Conservation (phyloP, 2,797 vertebrate genomes). For the Thalassophryne amazonica region DNA sequence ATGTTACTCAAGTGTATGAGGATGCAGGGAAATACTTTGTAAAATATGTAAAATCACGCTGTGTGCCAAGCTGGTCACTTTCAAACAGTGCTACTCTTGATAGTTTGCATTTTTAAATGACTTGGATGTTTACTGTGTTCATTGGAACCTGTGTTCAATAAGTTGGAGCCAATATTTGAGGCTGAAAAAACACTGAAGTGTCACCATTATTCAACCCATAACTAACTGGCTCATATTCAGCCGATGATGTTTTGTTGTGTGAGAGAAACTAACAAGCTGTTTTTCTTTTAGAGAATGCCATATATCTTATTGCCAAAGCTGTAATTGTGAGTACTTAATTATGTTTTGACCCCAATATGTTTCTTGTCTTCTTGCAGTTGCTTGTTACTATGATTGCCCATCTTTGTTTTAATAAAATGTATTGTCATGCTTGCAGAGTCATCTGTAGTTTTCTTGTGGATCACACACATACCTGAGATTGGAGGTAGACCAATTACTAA, state of each 20-base stretch:
- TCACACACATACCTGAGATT: too few relatives aligned
- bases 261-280: constrained; percentile 50
- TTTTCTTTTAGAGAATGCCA: constrained; percentile 52
- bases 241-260: constrained; percentile 38
- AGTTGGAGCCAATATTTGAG: neutral
- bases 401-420: constrained; percentile 66
- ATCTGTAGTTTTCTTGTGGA: neutral
- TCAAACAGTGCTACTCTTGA: neutral
- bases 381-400: constrained; percentile 47
- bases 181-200: constrained; percentile 27
- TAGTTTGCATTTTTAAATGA: constrained; percentile 6
- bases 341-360: constrained; percentile 39
- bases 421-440: constrained; percentile 46
- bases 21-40: constrained; percentile 18
- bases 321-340: constrained; percentile 42
- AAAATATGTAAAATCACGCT: constrained; percentile 13
- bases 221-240: constrained; percentile 20
- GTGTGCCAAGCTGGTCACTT: constrained; percentile 45
- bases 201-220: constrained; percentile 37
- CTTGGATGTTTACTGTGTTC: constrained; percentile 13
- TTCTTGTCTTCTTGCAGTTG: constrained; percentile 54
- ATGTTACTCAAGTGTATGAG: neutral
- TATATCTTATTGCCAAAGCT: constrained; percentile 66
- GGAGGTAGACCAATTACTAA: too few relatives aligned
- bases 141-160: neutral